phyloP scores from a whole-genome alignment of 92 coral and sea anemone species.

The Palythoa grandiflora region DNA sequence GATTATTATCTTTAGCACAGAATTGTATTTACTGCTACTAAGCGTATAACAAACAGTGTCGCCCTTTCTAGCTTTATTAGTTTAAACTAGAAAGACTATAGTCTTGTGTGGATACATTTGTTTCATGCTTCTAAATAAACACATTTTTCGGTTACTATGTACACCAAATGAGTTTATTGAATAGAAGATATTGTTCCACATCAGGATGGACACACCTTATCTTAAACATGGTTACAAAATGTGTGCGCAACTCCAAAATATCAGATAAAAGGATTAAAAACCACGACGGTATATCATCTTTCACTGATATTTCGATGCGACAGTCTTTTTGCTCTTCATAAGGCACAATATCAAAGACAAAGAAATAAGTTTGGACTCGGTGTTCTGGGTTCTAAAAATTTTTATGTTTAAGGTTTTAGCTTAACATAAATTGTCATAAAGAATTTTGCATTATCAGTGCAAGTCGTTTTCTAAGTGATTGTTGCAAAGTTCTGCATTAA shows the following conservation, averaged over 20 bases:
- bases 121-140: background rate
- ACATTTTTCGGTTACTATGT: background rate
- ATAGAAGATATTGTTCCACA: background rate
- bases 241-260: background rate
- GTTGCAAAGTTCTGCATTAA: too few species aligned
- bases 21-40: background rate
- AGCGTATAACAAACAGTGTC: background rate
- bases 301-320: background rate
- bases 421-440: too few species aligned
- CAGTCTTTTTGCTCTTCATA: background rate
- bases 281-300: slow-evolving; percentile 25
- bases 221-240: slow-evolving; percentile 4
- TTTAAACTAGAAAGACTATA: background rate
- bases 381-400: background rate
- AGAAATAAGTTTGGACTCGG: background rate
- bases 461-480: too few species aligned
- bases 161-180: background rate
- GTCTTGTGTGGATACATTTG: too few species aligned
- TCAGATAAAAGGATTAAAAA: slow-evolving; percentile 30
- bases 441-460: too few species aligned
- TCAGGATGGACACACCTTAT: slow-evolving; percentile 36
- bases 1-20: background rate
- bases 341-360: background rate
- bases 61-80: background rate
- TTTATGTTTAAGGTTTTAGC: background rate